phyloP scores from a whole-genome alignment of 2,888 invertebrate genomes.

The Argyresthia goedartella region DNA sequence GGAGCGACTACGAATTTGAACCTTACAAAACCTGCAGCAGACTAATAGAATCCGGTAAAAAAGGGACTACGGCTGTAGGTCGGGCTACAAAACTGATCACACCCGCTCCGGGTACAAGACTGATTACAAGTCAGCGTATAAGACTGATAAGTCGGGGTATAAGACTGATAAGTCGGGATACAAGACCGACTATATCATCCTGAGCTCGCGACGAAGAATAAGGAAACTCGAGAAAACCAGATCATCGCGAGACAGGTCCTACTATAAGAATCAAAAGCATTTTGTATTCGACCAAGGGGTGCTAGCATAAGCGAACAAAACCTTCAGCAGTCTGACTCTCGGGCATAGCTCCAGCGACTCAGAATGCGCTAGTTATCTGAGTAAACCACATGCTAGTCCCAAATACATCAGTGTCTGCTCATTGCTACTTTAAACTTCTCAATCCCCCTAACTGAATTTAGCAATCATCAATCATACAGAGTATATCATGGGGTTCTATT shows the following conservation, averaged over 20 bases:
- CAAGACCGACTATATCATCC: conserved; percentile 70
- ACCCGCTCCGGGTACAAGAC: conserved; percentile 68
- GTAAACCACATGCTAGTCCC: conserved; percentile 49
- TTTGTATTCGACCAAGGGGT: conserved; percentile 73
- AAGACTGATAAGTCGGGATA: too few relatives aligned
- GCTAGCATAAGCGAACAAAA: conserved; percentile 64
- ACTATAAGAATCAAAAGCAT: conserved; percentile 68
- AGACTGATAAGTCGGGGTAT: conserved; percentile 73
- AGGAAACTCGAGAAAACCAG: conserved; percentile 62
- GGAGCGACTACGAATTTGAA: conserved; percentile 71
- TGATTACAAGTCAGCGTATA: conserved; percentile 72
- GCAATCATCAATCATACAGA: too few relatives aligned
- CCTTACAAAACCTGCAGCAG: conserved; percentile 65
- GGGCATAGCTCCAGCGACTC: conserved; percentile 71
- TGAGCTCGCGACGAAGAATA: conserved; percentile 59
- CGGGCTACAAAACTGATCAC: conserved; percentile 63
- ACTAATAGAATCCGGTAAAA: conserved; percentile 72
- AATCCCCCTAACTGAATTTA: too few relatives aligned
- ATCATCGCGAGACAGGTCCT: conserved; percentile 61
- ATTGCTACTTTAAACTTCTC: conserved; percentile 51
- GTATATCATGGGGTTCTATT: too few relatives aligned
- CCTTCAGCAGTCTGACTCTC: conserved; percentile 64
- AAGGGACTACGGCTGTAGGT: conserved; percentile 71
- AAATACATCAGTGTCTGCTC: conserved; percentile 59
- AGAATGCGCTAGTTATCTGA: conserved; percentile 55